Percentiles rank a stretch among this genome's conserved stretches.
These are phyloP conservation scores for Leptestheria dahalacensis DNA, from an alignment of 1,140 invertebrate genomes.

Conservation along the genomic window DNA sequence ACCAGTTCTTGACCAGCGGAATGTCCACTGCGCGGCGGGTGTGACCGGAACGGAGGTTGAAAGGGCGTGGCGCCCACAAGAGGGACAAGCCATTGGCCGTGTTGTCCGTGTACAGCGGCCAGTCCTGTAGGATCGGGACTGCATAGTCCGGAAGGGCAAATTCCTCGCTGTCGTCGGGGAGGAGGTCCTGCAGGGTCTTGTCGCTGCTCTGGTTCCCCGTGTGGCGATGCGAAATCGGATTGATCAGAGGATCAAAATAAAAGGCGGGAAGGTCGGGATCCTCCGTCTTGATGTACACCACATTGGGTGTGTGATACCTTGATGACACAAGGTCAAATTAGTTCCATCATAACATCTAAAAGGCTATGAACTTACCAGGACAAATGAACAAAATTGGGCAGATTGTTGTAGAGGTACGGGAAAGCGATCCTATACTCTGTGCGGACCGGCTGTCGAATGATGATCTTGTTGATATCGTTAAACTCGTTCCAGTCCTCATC, in stretches of 20 bases:
- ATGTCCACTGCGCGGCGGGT: conserved; percentile 83
- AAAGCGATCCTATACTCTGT: conserved; percentile 99
- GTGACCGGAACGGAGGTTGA: conserved; percentile 80
- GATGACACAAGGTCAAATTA: conserved; percentile 24
- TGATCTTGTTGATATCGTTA: conserved; percentile 99
- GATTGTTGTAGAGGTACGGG: conserved; percentile 97
- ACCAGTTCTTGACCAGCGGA: conserved; percentile 95
- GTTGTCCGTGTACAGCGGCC: conserved; percentile 92
- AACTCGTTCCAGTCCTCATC: conserved; percentile 99
- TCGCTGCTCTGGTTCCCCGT: conserved; percentile 45
- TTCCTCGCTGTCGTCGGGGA: conserved; percentile 88
- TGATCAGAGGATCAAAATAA: conserved; percentile 98
- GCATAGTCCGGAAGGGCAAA: conserved; percentile 81
- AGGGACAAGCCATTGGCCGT: conserved; percentile 97
- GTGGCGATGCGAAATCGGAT: conserved; percentile 93
- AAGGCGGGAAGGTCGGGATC: conserved; percentile 99
- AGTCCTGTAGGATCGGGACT: conserved; percentile 83
- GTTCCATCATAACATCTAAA: neutral
- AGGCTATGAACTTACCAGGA: conserved; percentile 52
- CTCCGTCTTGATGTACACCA: conserved; percentile 99
- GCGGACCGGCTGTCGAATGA: conserved; percentile 92
- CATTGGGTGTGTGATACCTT: conserved; percentile 97
- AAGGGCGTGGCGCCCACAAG: conserved; percentile 96
- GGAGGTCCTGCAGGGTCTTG: conserved; percentile 42
- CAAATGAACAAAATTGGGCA: conserved; percentile 88